A percentile compares a stretch with the other conserved stretches of the same genome.
These are phyloP conservation scores for Cherax quadricarinatus DNA, from an alignment of 1,140 invertebrate species.

Conservation along the genomic window DNA sequence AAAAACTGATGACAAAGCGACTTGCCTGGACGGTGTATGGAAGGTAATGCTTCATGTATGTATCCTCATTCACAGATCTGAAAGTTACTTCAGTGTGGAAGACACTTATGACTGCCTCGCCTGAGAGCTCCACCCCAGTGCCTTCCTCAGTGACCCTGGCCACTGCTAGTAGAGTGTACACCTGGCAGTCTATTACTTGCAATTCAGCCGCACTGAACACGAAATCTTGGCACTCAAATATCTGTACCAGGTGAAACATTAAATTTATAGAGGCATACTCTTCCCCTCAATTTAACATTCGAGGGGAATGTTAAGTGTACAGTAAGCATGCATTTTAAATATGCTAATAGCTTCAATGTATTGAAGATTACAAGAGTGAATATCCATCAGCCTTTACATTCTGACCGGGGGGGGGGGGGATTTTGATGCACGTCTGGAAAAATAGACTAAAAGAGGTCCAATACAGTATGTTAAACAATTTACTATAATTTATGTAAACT, in stretches of 20 bases:
- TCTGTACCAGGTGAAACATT: background rate
- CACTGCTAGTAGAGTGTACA: background rate
- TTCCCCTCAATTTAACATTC: too few relatives aligned
- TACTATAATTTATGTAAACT: too few relatives aligned
- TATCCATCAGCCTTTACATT: too few relatives aligned
- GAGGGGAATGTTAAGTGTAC: too few relatives aligned
- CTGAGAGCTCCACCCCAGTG: conserved; percentile 11
- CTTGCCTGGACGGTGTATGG: conserved; percentile 22
- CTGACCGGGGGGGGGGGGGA: too few relatives aligned
- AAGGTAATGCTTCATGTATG: conserved; percentile 36
- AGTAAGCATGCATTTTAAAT: too few relatives aligned
- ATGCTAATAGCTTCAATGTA: too few relatives aligned
- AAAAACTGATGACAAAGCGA: background rate
- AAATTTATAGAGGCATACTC: background rate
- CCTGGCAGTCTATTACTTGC: background rate
- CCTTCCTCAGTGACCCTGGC: conserved; percentile 35
- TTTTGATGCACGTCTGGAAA: too few relatives aligned
- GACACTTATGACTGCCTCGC: background rate
- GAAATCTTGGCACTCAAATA: conserved; percentile 9
- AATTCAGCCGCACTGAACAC: background rate
- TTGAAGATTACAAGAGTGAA: too few relatives aligned
- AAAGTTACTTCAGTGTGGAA: background rate
- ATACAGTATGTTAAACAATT: too few relatives aligned
- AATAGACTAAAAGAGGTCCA: too few relatives aligned
- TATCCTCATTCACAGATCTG: background rate